Base-by-base conservation (phyloP, 2,797 vertebrate species). In the Peromyscus nudipes region DNA sequence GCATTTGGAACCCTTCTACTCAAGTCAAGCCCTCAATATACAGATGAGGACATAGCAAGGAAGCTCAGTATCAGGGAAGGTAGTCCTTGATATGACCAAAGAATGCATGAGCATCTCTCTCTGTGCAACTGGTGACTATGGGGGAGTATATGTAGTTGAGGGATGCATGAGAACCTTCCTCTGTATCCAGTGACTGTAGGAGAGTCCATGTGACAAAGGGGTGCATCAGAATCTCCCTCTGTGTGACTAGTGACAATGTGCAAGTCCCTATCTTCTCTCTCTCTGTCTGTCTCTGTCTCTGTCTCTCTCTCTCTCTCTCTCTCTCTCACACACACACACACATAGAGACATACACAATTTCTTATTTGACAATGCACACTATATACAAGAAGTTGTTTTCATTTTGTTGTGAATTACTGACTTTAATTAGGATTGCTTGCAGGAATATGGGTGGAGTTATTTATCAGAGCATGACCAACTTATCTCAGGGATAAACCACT, bases 1-100 rank as follows among this genome's bases (percentile, higher is more conserved):
- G 57, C 16, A 43, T 37, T 91, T 95, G 76, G 73, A 21, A 31
- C 94, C 82, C 34, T 73, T 17, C 14, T 29, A 43, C 25, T 94
- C 27, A 89, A 75, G 11, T 46, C 7, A 82, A 31, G 49, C 12
- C 81, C 11, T 21, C 46, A 23, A 17, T 71, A 10, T 46, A 29
- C 4, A 82, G 14, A 64, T 7, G 11, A 71, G 49, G 29, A 2
- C 0, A 52, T 49, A 40, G 34, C 29, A 37, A 27, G 52, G 5
- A 19, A 60, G 2, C 34, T 49, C 34, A 21, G 19, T 3, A 27
- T 1, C 10, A 40, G 16, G 1, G 8, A 9, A 46, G 16, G 1
- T 4, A 11, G 3, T 9, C 27, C 7, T 37, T 16, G 14, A 6
- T 14, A 2, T 17, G 13, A 25, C 46, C 46, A 55, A 81, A 6